Evolutionary conservation across 2,888 invertebrate genomes (phyloP), one percentile per base, ranked within the genome.

Genomic region (Vannuccia rotundouncinata): DNA sequence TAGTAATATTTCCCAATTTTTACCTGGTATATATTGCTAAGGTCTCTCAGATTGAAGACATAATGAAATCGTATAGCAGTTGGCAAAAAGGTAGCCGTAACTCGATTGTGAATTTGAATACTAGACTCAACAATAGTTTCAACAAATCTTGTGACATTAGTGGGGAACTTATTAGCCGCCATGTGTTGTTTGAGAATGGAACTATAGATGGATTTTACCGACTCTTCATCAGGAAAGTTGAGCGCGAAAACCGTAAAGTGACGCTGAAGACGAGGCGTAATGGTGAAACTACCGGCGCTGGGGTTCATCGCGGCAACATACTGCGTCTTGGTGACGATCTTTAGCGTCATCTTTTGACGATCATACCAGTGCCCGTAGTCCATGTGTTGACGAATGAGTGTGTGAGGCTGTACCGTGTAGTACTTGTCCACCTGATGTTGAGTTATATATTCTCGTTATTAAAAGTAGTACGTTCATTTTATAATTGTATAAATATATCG

Each of bases 101-200:
- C 60, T 17, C 59, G 25, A 22, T 60, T 27, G 59, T 81, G 81
- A 1, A 81, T 30, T 1, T 25, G n/a, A 1, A 81, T 27, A 1
- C 59, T 60, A 28, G 59, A 66, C 25, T 81, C 77, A 0, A 77
- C 77, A 10, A 81, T 22, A 29, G 31, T 45, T 10, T 75, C 75
- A 17, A 74, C 74, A 60, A 31, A 80, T 29, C 77, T 25, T 25
- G 31, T 30, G 0, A 80, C n/a, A 45, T 45, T n/a, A 10, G 29
- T 29, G 1, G 79, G 31, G 0, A 81, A 31, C 22, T 59, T 45
- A 85, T 93, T 91, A 85, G 94, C 92, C 0, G 92, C 90, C 88
- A 60, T 79, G 45, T 81, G 81, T 31, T 81, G 76, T 59, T 45
- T 45, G 45, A 81, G 29, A 31, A 81, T 81, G 17, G 45, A n/a